Conservation (phyloP, 2,113 vertebrate species). For the Colaptes auratus region DNA sequence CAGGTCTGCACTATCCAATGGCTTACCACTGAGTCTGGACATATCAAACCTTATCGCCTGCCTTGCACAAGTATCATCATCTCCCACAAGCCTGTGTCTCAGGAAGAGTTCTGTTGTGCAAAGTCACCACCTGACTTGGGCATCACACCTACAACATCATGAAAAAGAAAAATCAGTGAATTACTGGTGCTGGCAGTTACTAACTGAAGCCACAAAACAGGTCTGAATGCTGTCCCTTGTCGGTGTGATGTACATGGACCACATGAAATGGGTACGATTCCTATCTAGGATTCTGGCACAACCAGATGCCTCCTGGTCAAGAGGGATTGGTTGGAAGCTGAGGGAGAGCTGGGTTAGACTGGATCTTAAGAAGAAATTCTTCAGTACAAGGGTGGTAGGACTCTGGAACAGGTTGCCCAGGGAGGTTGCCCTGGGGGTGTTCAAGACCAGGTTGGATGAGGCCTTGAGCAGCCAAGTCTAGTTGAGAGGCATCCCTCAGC, state of each 20-base stretch:
- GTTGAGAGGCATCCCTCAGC: too few relatives aligned
- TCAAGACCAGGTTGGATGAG: too few relatives aligned
- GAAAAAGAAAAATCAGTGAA: neutral
- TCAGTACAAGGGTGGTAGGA: too few relatives aligned
- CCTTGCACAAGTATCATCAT: neutral
- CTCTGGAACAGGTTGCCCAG: too few relatives aligned
- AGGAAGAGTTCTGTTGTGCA: fast-evolving
- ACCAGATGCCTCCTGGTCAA: neutral
- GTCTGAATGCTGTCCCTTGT: neutral
- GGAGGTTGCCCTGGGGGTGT: too few relatives aligned
- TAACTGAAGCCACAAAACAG: neutral
- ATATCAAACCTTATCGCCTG: neutral
- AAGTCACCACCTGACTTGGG: neutral
- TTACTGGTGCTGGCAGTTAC: neutral
- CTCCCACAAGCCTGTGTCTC: neutral
- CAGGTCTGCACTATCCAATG: neutral
- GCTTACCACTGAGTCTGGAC: neutral
- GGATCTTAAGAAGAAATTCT: too few relatives aligned
- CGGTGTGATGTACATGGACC: neutral
- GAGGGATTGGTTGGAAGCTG: too few relatives aligned
- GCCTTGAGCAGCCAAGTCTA: too few relatives aligned
- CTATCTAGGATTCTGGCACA: neutral
- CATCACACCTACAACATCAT: neutral
- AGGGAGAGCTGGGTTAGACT: too few relatives aligned
- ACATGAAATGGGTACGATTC: neutral